phyloP scores from a whole-genome alignment of 2,888 invertebrate species.

The Unio pictorum region DNA sequence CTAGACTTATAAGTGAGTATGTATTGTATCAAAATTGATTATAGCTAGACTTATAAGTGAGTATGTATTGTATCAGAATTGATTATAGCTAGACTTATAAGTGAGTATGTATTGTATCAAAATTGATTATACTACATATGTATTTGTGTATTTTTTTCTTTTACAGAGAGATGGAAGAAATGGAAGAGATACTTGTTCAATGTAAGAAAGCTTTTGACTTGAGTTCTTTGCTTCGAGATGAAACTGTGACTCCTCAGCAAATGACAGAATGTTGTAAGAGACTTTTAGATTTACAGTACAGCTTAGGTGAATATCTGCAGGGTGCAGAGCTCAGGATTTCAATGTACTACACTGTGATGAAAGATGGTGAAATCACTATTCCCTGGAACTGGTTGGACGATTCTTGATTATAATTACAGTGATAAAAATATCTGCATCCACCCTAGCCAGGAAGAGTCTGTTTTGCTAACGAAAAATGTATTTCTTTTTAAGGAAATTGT shows the following conservation, averaged over 20 bases:
- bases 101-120: no score
- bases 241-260: constrained; percentile 88
- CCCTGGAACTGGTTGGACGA: constrained; percentile 86
- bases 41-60: no score
- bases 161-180: constrained; percentile 75
- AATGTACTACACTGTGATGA: constrained; percentile 91
- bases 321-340: constrained; percentile 85
- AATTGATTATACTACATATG: no score
- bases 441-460: no score
- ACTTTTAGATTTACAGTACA: constrained; percentile 75
- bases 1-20: no score
- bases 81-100: no score
- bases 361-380: constrained; percentile 91
- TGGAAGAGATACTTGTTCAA: constrained; percentile 79
- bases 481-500: no score
- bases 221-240: constrained; percentile 86
- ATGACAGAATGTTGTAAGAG: constrained; percentile 90
- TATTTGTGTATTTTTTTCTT: neutral
- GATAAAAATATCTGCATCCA: no score
- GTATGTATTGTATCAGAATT: no score
- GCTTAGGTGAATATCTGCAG: constrained; percentile 75
- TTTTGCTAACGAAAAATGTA: no score
- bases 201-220: constrained; percentile 80
- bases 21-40: no score
- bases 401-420: no score